Evolutionary conservation across 2,888 invertebrate genomes (phyloP), one percentile per base, ranked within the genome.

Genomic region (Lasioglossum pauxillum): DNA sequence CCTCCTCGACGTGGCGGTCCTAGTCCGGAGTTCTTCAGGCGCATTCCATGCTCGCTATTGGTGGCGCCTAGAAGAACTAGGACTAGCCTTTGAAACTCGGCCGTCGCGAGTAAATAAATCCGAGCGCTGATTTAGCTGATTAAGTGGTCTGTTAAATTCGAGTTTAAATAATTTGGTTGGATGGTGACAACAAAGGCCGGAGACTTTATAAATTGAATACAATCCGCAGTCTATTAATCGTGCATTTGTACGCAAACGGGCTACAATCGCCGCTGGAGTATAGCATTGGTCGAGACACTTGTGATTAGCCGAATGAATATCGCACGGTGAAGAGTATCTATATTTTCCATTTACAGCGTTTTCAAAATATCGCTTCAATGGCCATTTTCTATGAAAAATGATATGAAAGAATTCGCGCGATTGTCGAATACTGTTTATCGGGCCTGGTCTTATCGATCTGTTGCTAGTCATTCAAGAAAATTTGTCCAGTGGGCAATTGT

Each of bases 271-370:
- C 77, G 80, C 75, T 41, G 74, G 84, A 84, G 87, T 87, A 90
- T 90, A 90, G n/a, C 80, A 88, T 75, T 78, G 91, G 88, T 49
- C 19, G 19, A 49, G 49, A 49, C 57, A 27, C 57, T 89, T 90
- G 89, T 91, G 89, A 89, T 88, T 90, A 88, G 73, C 35, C 31
- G 35, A 38, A 72, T 19, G 23, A 57, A 23, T 19, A 19, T 38
- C 1, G 41, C 41, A 53, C 72, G 64, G 27, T 73, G 41, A 41
- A 69, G 38, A 53, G 44, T 72, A 60, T 60, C 27, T 60, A 72
- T 83, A 78, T 78, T 74, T 83, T 77, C 31, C 44, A 69, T 69
- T 67, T 57, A 44, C 60, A 46, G 74, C 44, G 38, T 73, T 67
- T 67, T n/a, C 16, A n/a, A 83, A 27, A 27, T 49, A 69, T 35